These are phyloP conservation scores for Gavia stellata DNA, from an alignment of 2,113 vertebrate genomes.

Conservation along the genomic window DNA sequence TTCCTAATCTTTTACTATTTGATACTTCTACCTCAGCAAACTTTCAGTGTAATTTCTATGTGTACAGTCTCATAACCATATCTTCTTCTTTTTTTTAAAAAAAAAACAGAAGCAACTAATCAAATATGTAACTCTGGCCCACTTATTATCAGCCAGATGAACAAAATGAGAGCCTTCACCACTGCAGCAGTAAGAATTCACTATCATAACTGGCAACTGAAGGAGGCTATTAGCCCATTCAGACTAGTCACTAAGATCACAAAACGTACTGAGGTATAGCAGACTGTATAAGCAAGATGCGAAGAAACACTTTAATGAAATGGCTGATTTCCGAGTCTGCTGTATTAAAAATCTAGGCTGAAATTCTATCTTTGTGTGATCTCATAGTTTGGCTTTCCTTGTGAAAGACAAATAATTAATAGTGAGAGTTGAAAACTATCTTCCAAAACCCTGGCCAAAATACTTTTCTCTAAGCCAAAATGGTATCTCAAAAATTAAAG, in stretches of 20 bases:
- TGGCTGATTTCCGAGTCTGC: neutral
- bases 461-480: neutral
- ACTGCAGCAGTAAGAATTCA: neutral
- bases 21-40: neutral
- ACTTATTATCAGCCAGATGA: neutral
- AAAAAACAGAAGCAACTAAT: neutral
- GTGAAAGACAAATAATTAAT: neutral
- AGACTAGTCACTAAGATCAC: neutral
- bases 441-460: neutral
- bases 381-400: neutral
- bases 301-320: neutral
- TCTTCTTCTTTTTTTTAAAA: too few species aligned
- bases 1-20: neutral
- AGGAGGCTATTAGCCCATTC: neutral
- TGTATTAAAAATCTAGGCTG: neutral
- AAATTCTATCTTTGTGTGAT: neutral
- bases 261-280: neutral
- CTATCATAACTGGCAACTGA: neutral
- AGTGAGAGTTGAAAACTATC: neutral
- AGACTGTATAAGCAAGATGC: neutral
- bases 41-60: neutral
- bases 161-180: neutral
- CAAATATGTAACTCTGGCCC: neutral
- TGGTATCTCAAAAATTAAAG: neutral
- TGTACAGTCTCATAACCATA: neutral